Evolutionary conservation across 2,797 vertebrate species (phyloP).

Genomic region (Darevskia nairensis): DNA sequence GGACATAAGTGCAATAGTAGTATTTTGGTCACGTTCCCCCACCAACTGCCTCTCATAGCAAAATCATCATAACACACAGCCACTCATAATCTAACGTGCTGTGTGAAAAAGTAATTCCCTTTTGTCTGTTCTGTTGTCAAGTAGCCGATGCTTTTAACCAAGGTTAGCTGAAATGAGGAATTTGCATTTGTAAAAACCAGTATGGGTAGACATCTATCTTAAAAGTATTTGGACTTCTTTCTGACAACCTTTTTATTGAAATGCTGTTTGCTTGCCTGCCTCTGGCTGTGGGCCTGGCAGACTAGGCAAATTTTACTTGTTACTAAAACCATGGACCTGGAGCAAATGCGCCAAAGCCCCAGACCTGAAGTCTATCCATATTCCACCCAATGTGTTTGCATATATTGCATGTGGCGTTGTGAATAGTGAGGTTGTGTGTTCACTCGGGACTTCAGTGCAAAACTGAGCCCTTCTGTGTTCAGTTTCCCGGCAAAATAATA

Average conservation of each 20-base stretch:
- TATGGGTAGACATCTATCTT: background rate
- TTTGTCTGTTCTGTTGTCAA: background rate
- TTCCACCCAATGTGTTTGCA: background rate
- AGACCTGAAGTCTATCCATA: background rate
- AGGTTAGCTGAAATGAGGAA: background rate
- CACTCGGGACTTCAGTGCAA: background rate
- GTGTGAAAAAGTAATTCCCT: too few relatives aligned
- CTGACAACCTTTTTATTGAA: background rate
- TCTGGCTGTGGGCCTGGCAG: background rate
- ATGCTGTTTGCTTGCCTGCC: background rate
- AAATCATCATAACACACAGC: background rate
- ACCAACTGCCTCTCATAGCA: background rate
- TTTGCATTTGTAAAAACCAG: too few relatives aligned
- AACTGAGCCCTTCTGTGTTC: slow-evolving; percentile 11
- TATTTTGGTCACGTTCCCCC: background rate
- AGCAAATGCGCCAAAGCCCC: background rate
- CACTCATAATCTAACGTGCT: background rate
- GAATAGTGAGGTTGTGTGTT: slow-evolving; percentile 3
- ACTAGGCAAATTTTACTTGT: background rate
- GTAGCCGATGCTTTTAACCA: background rate
- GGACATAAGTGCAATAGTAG: too few relatives aligned
- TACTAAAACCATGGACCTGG: background rate
- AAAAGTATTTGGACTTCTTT: background rate
- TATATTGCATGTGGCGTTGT: background rate
- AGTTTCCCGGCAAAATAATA: slow-evolving; percentile 30